These are phyloP conservation scores for Cricetomys ansorgei DNA, from an alignment of 2,113 vertebrate genomes.

Conservation along the genomic window DNA sequence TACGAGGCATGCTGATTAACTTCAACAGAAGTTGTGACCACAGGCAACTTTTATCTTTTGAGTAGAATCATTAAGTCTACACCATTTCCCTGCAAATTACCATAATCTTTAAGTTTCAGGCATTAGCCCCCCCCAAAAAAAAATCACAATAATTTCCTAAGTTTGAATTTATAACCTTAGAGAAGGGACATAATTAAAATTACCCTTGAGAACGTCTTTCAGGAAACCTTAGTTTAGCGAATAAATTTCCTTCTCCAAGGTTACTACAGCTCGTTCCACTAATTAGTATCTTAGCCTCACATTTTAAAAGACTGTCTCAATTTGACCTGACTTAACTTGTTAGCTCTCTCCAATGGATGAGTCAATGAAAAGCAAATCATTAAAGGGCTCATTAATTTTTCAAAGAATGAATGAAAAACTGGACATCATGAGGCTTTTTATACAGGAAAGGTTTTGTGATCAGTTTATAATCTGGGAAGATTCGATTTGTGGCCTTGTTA, in stretches of 20 bases:
- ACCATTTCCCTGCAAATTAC: constrained; percentile 40
- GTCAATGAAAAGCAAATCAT: constrained; percentile 38
- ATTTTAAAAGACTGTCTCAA: constrained; percentile 59
- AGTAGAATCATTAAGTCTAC: constrained; percentile 35
- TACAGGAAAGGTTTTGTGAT: background rate
- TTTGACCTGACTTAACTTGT: constrained; percentile 27
- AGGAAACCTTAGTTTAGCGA: constrained; percentile 36
- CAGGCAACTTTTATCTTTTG: constrained; percentile 31
- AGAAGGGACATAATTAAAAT: constrained; percentile 1
- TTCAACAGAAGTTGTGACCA: constrained; percentile 28
- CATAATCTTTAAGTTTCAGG: constrained; percentile 56
- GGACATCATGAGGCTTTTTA: constrained; percentile 17
- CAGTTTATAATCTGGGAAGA: constrained; percentile 40
- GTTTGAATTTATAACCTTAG: constrained; percentile 47
- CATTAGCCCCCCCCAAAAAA: background rate
- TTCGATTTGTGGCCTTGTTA: background rate
- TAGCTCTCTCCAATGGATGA: background rate
- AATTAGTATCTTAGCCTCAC: constrained; percentile 47
- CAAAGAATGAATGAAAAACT: constrained; percentile 32
- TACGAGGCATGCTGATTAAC: background rate
- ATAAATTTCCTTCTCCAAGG: constrained; percentile 28
- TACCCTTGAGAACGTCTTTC: constrained; percentile 25
- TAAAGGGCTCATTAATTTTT: constrained; percentile 52
- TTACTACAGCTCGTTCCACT: constrained; percentile 2
- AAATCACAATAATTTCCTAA: constrained; percentile 23